A percentile compares a stretch with the other conserved stretches of the same genome.
Evolutionary conservation across 2,113 vertebrate genomes (phyloP).

Genomic region (Tursiops truncatus): DNA sequence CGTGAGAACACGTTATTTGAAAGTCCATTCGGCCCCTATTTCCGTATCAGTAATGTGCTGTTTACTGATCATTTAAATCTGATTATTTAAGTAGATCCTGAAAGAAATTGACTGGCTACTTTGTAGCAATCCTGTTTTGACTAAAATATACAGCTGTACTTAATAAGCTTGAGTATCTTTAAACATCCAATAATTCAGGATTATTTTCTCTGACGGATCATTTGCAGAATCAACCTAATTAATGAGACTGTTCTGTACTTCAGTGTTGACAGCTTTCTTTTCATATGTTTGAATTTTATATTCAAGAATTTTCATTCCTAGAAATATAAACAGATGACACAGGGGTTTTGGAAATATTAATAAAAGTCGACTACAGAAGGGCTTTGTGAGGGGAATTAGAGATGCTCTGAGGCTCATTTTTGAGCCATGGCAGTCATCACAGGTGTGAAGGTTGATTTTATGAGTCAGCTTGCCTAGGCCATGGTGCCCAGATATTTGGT

Average conservation of each 20-base stretch:
- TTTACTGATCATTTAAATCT: slow-evolving; percentile 36
- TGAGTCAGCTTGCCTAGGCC: not conserved
- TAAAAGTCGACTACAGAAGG: not conserved
- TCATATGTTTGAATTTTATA: slow-evolving; percentile 40
- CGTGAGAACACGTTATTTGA: not conserved
- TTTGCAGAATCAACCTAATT: not conserved
- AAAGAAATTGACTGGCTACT: slow-evolving; percentile 18
- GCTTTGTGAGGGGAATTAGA: not conserved
- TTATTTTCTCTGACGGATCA: not conserved
- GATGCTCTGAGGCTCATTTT: not conserved
- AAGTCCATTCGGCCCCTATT: slow-evolving; percentile 33
- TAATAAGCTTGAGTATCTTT: slow-evolving; percentile 24
- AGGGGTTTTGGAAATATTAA: slow-evolving; percentile 17
- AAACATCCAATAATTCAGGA: not conserved
- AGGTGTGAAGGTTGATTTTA: not conserved
- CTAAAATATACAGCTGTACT: not conserved
- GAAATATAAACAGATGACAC: slow-evolving; percentile 24
- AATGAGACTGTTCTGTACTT: slow-evolving; percentile 34
- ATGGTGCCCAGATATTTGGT: not conserved
- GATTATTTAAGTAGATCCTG: slow-evolving; percentile 5
- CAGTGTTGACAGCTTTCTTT: slow-evolving; percentile 20
- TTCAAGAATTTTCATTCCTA: slow-evolving; percentile 19
- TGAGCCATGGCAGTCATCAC: not conserved
- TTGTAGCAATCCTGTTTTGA: not conserved
- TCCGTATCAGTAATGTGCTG: slow-evolving; percentile 24